Evolutionary conservation across 1,140 invertebrate species (phyloP).

Genomic region (Drosophila ananassae): DNA sequence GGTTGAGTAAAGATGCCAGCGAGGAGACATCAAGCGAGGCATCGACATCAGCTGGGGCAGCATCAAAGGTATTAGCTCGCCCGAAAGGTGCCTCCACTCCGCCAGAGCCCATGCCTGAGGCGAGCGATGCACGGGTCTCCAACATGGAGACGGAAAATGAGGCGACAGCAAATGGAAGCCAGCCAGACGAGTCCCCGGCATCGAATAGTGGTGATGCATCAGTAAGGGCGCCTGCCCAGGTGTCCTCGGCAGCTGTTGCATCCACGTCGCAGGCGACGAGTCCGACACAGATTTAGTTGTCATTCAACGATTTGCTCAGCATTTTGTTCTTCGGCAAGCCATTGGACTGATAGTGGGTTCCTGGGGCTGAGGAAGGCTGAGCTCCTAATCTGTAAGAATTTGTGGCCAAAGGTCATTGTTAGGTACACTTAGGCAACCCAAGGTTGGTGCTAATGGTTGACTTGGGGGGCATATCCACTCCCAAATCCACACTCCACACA

Average conservation of each 20-base stretch:
- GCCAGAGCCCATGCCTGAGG: constrained; percentile 46
- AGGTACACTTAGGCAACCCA: constrained; percentile 49
- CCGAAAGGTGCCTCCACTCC: constrained; percentile 60
- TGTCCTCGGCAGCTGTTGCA: constrained; percentile 42
- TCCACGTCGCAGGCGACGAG: constrained; percentile 69
- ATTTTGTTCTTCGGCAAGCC: constrained; percentile 83
- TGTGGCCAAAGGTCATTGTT: constrained; percentile 67
- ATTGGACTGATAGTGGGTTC: constrained; percentile 57
- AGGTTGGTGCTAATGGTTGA: constrained; percentile 63
- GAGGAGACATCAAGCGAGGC: constrained; percentile 52
- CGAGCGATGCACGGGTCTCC: constrained; percentile 24
- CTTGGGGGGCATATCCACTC: constrained; percentile 29
- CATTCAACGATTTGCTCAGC: constrained; percentile 83
- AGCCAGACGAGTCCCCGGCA: constrained; percentile 27
- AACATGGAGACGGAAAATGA: constrained; percentile 52
- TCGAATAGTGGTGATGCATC: constrained; percentile 17
- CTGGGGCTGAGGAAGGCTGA: constrained; percentile 21
- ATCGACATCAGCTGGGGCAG: constrained; percentile 67
- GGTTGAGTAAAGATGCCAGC: constrained; percentile 25
- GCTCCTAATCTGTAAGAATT: constrained; percentile 52
- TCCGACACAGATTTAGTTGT: constrained; percentile 83
- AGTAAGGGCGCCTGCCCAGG: constrained; percentile 12
- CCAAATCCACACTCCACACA: constrained; percentile 5
- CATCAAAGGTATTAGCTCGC: constrained; percentile 10
- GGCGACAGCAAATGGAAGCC: constrained; percentile 37